phyloP scores from a whole-genome alignment of 2,888 invertebrate genomes.

The Sisyra terminalis region DNA sequence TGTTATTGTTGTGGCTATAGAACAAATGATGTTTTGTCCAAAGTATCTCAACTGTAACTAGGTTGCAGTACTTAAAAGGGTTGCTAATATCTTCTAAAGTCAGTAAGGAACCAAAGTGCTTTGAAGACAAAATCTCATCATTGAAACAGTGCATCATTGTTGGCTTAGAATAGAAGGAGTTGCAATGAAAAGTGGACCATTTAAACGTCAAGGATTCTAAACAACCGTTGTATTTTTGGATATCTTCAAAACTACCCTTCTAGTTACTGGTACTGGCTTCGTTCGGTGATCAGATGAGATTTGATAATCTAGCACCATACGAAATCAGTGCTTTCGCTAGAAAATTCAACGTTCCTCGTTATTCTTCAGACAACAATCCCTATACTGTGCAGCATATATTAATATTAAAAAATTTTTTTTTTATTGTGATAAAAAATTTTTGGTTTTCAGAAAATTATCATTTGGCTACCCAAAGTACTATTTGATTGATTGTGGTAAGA shows the following conservation, averaged over 20 bases:
- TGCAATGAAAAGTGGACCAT: too few relatives aligned
- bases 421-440: too few relatives aligned
- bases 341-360: constrained; percentile 7
- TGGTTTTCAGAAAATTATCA: too few relatives aligned
- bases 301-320: constrained; percentile 50
- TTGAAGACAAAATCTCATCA: too few relatives aligned
- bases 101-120: background rate
- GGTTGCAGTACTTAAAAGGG: constrained; percentile 5
- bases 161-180: too few relatives aligned
- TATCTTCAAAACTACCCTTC: background rate
- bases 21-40: constrained; percentile 6
- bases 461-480: too few relatives aligned
- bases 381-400: too few relatives aligned
- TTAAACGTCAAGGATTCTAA: too few relatives aligned
- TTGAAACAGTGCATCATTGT: too few relatives aligned
- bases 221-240: background rate
- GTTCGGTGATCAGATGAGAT: constrained; percentile 42
- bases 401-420: too few relatives aligned
- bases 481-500: too few relatives aligned
- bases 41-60: constrained; percentile 6
- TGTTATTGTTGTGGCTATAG: background rate
- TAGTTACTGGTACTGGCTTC: constrained; percentile 42
- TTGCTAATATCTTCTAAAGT: background rate
- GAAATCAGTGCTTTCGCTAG: constrained; percentile 34
- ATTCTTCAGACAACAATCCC: too few relatives aligned